Base-by-base conservation (phyloP, 2,888 invertebrate species). In the Coecobrya sp. region DNA sequence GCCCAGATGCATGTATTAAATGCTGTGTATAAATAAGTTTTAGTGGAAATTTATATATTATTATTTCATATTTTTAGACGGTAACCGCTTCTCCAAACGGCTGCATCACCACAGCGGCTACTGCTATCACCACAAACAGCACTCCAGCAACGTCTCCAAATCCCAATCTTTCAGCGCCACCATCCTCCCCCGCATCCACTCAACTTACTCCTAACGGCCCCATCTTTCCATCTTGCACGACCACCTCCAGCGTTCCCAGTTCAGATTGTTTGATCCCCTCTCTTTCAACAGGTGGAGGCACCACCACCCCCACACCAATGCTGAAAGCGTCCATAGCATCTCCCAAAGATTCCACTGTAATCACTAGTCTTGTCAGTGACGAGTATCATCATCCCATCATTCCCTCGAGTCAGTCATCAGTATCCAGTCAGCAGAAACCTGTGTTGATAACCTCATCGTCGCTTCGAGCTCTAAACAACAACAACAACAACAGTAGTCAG, bases 11-110 rank as follows among this genome's bases (percentile, higher is more conserved):
- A n/a, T n/a, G n/a, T n/a, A n/a, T n/a, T n/a, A n/a, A n/a, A n/a
- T n/a, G n/a, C n/a, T n/a, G n/a, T n/a, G n/a, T n/a, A n/a, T n/a
- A n/a, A n/a, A n/a, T n/a, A n/a, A n/a, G n/a, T n/a, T n/a, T n/a
- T n/a, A n/a, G n/a, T n/a, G n/a, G n/a, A n/a, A n/a, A n/a, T n/a
- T n/a, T n/a, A n/a, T n/a, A n/a, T n/a, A n/a, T n/a, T n/a, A n/a
- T n/a, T n/a, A n/a, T n/a, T n/a, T n/a, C 36, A 73, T 19, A 36
- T 7, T 45, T 55, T 13, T n/a, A 76, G 76, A 76, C 76, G 45
- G 76, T 76, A 7, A 76, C 76, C n/a, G 49, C 76, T 1, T 45
- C 19, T 76, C 76, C 76, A 42, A 45, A 76, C 25, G 49, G 76
- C 1, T 49, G 22, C 42, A 49, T 45, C 45, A 42, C 45, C 2